Evolutionary conservation across 2,113 vertebrate species (phyloP).

Genomic region (Eira barbara): DNA sequence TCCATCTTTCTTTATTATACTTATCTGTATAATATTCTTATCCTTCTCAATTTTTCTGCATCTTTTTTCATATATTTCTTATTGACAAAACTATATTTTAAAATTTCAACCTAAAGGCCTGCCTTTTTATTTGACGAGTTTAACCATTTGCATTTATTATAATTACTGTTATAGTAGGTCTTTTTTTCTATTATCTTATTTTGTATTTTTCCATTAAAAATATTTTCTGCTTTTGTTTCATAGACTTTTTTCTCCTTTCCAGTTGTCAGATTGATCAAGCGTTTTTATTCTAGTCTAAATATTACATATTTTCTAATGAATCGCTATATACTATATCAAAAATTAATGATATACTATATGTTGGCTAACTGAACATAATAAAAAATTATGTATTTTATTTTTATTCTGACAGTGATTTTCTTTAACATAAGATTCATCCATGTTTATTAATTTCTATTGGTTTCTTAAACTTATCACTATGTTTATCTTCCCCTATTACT

Average conservation of each 20-base stretch:
- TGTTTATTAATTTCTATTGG: not conserved
- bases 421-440: not conserved
- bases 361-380: too few species aligned
- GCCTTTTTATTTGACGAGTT: not conserved
- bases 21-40: not conserved
- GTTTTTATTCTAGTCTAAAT: not conserved
- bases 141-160: not conserved
- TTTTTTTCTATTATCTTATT: not conserved
- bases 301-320: not conserved
- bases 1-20: not conserved
- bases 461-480: not conserved
- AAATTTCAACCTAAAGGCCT: not conserved
- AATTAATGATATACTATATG: too few species aligned
- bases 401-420: not conserved
- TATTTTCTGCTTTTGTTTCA: not conserved
- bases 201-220: not conserved
- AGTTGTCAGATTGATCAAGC: not conserved
- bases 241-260: not conserved
- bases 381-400: not conserved
- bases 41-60: not conserved
- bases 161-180: not conserved
- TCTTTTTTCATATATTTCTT: not conserved
- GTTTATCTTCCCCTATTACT: not conserved
- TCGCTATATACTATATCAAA: too few species aligned
- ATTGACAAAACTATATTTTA: not conserved